phyloP scores from a whole-genome alignment of 2,888 invertebrate species.

The Auanema freiburgensis region DNA sequence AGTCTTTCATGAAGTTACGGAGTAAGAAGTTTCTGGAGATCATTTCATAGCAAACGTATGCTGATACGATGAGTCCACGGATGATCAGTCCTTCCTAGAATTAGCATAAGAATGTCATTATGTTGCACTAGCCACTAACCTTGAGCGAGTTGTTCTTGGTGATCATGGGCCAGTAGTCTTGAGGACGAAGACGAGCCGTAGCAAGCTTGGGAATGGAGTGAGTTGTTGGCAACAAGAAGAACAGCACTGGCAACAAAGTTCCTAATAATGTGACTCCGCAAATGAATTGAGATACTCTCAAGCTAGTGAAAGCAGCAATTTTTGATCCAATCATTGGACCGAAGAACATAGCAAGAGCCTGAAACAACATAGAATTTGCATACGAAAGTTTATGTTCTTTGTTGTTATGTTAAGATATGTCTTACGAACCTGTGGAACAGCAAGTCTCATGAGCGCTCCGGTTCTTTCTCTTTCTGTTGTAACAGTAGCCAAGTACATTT shows the following conservation, averaged over 20 bases:
- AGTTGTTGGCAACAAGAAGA: conserved; percentile 60
- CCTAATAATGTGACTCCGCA: conserved; percentile 52
- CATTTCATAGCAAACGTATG: conserved; percentile 64
- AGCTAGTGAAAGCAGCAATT: conserved; percentile 59
- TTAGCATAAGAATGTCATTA: not conserved
- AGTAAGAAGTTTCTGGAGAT: conserved; percentile 63
- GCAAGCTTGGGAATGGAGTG: conserved; percentile 63
- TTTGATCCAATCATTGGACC: conserved; percentile 59
- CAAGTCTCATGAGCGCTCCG: conserved; percentile 57
- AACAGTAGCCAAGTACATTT: conserved; percentile 64
- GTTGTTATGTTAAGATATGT: not conserved
- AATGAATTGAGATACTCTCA: conserved; percentile 52
- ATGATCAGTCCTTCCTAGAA: conserved; percentile 57
- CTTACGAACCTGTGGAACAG: conserved; percentile 53
- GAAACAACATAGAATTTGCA: conserved; percentile 6
- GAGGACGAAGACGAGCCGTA: conserved; percentile 60
- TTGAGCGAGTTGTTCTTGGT: conserved; percentile 46
- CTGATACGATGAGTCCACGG: conserved; percentile 56
- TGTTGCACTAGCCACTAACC: not conserved
- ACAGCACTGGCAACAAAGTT: conserved; percentile 54
- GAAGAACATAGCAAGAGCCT: conserved; percentile 56
- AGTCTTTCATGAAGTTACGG: conserved; percentile 59
- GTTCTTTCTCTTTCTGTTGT: conserved; percentile 63
- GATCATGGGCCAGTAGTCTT: conserved; percentile 62
- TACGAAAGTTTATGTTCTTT: not conserved